phyloP scores from a whole-genome alignment of 2,113 vertebrate genomes.

The Thryonomys swinderianus region DNA sequence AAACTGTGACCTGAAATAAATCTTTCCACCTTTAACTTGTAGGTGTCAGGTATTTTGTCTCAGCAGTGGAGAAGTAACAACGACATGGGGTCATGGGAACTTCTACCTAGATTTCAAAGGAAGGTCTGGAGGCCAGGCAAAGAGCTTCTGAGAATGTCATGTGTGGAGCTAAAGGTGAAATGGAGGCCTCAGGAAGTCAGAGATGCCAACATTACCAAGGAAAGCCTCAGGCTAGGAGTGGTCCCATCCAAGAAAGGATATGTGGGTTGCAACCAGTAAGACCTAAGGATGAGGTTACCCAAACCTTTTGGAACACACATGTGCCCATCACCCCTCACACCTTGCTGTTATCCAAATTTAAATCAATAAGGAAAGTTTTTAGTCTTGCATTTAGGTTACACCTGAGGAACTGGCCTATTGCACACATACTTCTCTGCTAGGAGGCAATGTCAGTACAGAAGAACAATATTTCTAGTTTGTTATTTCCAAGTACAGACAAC shows the following conservation, averaged over 20 bases:
- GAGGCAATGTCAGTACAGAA: no score
- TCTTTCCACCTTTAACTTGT: background rate
- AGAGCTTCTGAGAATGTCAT: background rate
- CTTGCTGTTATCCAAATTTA: no score
- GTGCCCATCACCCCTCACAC: no score
- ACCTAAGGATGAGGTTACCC: background rate
- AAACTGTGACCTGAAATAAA: background rate
- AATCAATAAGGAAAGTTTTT: no score
- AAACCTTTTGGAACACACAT: background rate
- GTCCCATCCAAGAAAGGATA: background rate
- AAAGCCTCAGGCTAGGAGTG: background rate
- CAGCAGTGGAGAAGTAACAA: background rate
- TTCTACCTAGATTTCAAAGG: background rate
- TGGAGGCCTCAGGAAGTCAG: background rate
- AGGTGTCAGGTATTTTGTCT: background rate
- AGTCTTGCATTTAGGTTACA: no score
- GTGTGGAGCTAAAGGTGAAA: background rate
- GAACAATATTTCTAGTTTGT: no score
- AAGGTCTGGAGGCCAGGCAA: background rate
- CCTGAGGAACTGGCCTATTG: no score
- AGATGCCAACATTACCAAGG: background rate
- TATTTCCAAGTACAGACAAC: no score
- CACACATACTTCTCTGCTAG: no score
- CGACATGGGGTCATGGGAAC: background rate
- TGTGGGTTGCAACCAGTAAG: background rate